Percentiles rank a stretch among this genome's conserved stretches.
Evolutionary conservation across 2,113 vertebrate species (phyloP).

Genomic region (Sinocyclocheilus rhinocerous): DNA sequence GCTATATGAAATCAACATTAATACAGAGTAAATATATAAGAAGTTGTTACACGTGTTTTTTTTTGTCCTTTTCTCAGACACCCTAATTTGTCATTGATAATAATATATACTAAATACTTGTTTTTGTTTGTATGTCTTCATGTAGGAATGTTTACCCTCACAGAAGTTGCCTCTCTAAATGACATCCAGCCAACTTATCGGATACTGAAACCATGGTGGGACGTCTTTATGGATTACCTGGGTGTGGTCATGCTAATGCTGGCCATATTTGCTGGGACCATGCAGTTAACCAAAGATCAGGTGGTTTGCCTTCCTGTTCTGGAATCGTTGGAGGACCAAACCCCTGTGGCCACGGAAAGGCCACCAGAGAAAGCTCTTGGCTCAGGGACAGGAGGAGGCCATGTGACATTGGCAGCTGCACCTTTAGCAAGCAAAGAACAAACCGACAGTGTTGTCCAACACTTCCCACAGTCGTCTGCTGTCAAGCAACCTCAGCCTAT

Average conservation of each 20-base stretch:
- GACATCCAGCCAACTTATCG: conserved; percentile 98
- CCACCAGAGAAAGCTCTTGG: conserved; percentile 57
- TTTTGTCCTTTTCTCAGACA: neutral
- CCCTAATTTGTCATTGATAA: neutral
- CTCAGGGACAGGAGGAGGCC: conserved; percentile 68
- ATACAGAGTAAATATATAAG: neutral
- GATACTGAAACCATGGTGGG: conserved; percentile 99
- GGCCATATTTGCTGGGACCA: conserved; percentile 97
- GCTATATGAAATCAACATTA: neutral
- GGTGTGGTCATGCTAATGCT: conserved; percentile 98
- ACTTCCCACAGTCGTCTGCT: conserved; percentile 68
- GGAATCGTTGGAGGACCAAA: conserved; percentile 73
- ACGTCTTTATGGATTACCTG: conserved; percentile 99
- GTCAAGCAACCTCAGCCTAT: conserved; percentile 76
- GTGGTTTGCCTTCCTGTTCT: conserved; percentile 95
- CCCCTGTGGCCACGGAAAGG: conserved; percentile 55
- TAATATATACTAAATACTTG: conserved; percentile 15
- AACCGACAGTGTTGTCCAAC: conserved; percentile 74
- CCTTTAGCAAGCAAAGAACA: conserved; percentile 76
- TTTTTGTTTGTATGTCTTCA: conserved; percentile 60
- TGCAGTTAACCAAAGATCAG: conserved; percentile 98
- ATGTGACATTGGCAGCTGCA: conserved; percentile 71
- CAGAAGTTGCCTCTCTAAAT: conserved; percentile 97
- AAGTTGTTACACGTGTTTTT: neutral
- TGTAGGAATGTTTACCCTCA: conserved; percentile 99